These are phyloP conservation scores for Ictalurus punctatus DNA, from an alignment of 2,113 vertebrate species.

Conservation along the genomic window DNA sequence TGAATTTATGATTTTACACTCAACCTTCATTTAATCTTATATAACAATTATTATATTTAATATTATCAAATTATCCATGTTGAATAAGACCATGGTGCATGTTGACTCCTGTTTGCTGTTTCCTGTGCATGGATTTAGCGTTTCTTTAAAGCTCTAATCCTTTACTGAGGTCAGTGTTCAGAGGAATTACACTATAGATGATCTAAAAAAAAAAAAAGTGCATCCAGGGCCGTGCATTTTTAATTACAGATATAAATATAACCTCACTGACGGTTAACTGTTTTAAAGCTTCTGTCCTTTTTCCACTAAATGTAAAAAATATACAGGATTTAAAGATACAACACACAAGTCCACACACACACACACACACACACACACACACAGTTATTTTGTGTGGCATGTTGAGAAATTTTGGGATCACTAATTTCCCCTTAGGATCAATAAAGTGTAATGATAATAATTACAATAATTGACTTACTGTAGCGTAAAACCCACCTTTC, in stretches of 20 bases:
- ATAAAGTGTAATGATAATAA: no score
- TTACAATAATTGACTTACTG: no score
- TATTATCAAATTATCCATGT: neutral
- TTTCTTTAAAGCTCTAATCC: slow-evolving; percentile 23
- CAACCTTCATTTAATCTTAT: neutral
- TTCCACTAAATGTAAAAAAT: neutral
- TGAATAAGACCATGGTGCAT: neutral
- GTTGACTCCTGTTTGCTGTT: neutral
- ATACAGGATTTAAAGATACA: neutral
- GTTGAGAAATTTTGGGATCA: no score
- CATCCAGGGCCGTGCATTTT: neutral
- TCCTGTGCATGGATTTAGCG: neutral
- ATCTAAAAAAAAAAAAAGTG: neutral
- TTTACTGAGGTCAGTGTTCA: neutral
- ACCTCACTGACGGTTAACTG: neutral
- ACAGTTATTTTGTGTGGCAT: neutral
- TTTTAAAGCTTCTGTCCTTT: neutral
- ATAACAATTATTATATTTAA: no score
- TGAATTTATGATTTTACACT: neutral
- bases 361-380: neutral
- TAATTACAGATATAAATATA: neutral
- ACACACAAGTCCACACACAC: neutral
- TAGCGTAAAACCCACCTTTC: no score
- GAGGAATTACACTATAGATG: neutral
- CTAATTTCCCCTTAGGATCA: no score